Percentiles rank a stretch among this genome's conserved stretches.
These are phyloP conservation scores for Coturnix japonica DNA, from an alignment of 2,113 vertebrate species.

Conservation along the genomic window DNA sequence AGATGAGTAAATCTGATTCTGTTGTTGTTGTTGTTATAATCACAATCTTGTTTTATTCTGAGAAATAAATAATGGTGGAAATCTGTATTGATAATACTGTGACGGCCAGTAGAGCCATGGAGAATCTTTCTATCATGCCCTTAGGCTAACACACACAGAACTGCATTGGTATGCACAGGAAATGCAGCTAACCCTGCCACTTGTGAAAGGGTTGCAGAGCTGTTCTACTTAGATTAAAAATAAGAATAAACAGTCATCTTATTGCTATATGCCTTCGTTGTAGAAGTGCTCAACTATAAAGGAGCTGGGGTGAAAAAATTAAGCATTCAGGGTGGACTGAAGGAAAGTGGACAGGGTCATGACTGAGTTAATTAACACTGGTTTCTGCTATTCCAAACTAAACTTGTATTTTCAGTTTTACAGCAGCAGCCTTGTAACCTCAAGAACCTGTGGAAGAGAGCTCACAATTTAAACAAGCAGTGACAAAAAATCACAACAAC, in stretches of 20 bases:
- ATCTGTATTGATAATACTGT: not conserved
- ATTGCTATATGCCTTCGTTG: not conserved
- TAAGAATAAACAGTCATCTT: not conserved
- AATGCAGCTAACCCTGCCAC: not conserved
- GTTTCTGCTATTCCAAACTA: not conserved
- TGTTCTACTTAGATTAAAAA: constrained; percentile 39
- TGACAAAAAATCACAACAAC: not conserved
- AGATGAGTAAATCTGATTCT: not conserved
- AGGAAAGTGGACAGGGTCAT: not conserved
- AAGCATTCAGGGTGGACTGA: not conserved
- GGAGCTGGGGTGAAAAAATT: not conserved
- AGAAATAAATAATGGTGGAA: not conserved
- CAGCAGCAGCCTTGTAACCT: not conserved
- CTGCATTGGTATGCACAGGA: not conserved
- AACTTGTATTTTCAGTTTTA: not conserved
- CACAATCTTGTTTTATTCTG: constrained; percentile 14
- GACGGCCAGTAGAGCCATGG: not conserved
- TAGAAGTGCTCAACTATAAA: not conserved
- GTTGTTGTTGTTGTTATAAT: not conserved
- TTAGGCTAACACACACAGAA: not conserved
- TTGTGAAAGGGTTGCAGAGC: constrained; percentile 21
- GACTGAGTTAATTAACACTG: not conserved
- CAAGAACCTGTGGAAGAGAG: not conserved
- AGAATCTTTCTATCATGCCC: not conserved
- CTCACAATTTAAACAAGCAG: not conserved